Base-by-base conservation (phyloP, 2,113 vertebrate species). In the Halcyon senegalensis region DNA sequence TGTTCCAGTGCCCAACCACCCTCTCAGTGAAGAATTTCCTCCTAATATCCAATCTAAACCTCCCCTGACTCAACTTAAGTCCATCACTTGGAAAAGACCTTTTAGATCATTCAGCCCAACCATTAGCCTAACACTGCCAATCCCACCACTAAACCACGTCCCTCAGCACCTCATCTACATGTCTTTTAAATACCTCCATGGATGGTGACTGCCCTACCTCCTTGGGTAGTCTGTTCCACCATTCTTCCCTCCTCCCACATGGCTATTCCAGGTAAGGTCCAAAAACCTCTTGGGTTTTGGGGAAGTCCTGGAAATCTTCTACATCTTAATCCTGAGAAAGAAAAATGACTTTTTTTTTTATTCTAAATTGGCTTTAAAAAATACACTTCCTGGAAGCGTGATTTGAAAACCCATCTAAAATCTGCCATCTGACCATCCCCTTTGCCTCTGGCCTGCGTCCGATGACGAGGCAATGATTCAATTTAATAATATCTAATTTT, bases 161-260 rank as follows among this genome's bases (percentile, higher is more conserved):
- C 51, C 51, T 53, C 51, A 53, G 51, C 51, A 28, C 27, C 51
- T 53, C 51, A 53, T 53, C 51, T 28, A 53, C 51, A 28, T 53
- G 51, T 53, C 25, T 28, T 51, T 53, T 53, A 28, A 53, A 53
- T 53, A 53, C 51, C 51, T 28, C 14, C 51, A 28, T 53, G 51
- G 25, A 28, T 51, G 50, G 50, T 51, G 24, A 51, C 50, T 51
- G 5, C 50, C 25, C 50, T 27, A 53, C 14, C 51, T 53, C 51
- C 50, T 23, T 51, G 50, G 20, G 50, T 51, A 51, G 12, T 24
- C 25, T 53, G 15, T 53, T 53, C 51, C 51, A 28, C 51, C 27
- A 27, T 16, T 53, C 16, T 55, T 50, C 21, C 7, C 21, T 19
- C 10, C 8, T 53, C 56, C 27, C 56, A 70, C 0, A 0, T 4